Percentiles rank a stretch among this genome's conserved stretches.
phyloP scores from a whole-genome alignment of 2,888 invertebrate genomes.

The Platycnemis pennipes region DNA sequence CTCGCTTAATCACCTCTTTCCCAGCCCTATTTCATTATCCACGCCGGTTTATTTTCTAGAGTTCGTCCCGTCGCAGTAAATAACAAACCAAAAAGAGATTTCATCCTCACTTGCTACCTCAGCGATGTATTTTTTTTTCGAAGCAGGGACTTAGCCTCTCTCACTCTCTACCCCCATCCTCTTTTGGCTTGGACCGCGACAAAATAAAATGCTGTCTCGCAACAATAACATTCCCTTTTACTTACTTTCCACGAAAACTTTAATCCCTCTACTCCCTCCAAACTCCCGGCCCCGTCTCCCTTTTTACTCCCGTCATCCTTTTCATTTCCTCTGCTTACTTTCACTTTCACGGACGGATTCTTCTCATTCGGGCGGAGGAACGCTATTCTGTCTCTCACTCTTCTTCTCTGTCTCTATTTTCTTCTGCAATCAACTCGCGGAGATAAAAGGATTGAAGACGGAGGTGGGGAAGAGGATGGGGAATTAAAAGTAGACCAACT shows the following conservation, averaged over 20 bases:
- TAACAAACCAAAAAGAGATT: not conserved
- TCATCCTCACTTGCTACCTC: not conserved
- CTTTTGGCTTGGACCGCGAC: not conserved
- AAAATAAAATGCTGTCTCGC: not conserved
- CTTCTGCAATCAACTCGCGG: not conserved
- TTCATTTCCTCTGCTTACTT: slow-evolving; percentile 40
- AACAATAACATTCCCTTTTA: slow-evolving; percentile 33
- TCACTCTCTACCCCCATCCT: not conserved
- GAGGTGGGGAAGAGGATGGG: not conserved
- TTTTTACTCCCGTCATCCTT: not conserved
- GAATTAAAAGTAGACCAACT: not conserved
- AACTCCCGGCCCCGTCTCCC: not conserved
- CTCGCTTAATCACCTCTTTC: not conserved
- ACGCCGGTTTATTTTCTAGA: not conserved
- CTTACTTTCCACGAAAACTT: slow-evolving; percentile 36
- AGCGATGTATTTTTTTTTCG: not conserved
- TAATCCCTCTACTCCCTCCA: not conserved
- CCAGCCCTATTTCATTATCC: not conserved
- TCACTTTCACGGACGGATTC: slow-evolving; percentile 25
- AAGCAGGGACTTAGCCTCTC: not conserved
- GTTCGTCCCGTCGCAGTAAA: not conserved
- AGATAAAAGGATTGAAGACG: slow-evolving; percentile 29
- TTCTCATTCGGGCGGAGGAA: not conserved
- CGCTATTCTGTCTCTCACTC: not conserved
- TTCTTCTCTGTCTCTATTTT: not conserved